Percentiles rank a stretch among this genome's conserved stretches.
These are phyloP conservation scores for Plectropomus leopardus DNA, from an alignment of 2,113 vertebrate genomes.

Conservation along the genomic window DNA sequence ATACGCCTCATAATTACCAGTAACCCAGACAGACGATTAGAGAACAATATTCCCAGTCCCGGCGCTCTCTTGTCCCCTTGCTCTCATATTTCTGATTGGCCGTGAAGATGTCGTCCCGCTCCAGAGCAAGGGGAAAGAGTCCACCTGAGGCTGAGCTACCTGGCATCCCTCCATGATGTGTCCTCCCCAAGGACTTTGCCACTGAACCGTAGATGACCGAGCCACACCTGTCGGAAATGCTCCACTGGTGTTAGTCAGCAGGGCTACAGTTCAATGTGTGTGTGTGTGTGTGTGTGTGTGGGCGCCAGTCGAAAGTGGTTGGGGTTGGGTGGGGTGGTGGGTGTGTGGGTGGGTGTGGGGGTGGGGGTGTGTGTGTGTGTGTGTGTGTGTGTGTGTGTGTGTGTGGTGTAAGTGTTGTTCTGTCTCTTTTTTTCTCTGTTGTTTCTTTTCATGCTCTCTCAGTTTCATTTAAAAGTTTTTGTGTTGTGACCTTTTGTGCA, in stretches of 20 bases:
- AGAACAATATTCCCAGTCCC: conserved; percentile 3
- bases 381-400: no score
- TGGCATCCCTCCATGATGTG: conserved; percentile 20
- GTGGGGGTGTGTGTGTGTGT: no score
- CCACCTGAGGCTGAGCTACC: conserved; percentile 14
- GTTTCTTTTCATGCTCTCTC: neutral
- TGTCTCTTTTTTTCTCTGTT: neutral
- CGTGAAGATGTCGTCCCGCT: conserved; percentile 11
- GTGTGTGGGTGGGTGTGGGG: neutral
- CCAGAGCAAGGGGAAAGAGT: neutral
- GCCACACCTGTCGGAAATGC: conserved; percentile 14
- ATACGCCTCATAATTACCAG: neutral
- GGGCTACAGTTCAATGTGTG: neutral
- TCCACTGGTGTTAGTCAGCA: conserved; percentile 26
- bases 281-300: neutral
- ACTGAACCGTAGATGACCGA: conserved; percentile 28
- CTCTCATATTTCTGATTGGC: conserved; percentile 16
- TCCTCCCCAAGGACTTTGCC: conserved; percentile 27
- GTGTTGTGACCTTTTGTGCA: neutral
- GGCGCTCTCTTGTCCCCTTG: conserved; percentile 3
- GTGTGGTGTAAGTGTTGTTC: neutral
- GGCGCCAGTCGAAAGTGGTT: no score
- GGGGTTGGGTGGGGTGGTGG: no score
- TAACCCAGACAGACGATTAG: neutral
- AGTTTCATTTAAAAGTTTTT: neutral